phyloP scores from a whole-genome alignment of 2,888 invertebrate genomes.

The Cephus rjabovi region DNA sequence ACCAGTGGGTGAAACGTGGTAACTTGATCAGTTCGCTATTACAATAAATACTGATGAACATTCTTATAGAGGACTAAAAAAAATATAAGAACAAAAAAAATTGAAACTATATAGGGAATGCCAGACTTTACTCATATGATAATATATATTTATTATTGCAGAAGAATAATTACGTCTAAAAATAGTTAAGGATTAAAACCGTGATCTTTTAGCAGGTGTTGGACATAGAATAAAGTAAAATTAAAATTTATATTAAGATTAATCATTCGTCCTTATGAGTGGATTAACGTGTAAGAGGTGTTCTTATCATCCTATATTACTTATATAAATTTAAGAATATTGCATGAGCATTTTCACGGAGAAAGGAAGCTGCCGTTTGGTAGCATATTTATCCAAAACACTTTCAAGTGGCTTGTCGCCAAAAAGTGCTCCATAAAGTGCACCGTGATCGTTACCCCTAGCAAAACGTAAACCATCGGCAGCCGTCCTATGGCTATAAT shows the following conservation, averaged over 20 bases:
- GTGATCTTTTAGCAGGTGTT: background rate
- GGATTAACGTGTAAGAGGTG: background rate
- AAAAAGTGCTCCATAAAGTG: slow-evolving; percentile 14
- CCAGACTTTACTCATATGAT: background rate
- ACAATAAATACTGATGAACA: background rate
- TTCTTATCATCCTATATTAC: background rate
- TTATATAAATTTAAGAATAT: slow-evolving; percentile 12
- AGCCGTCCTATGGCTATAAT: slow-evolving; percentile 6
- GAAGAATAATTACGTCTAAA: background rate
- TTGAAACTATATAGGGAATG: background rate
- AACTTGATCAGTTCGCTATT: background rate
- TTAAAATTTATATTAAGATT: background rate
- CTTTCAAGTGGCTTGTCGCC: slow-evolving; percentile 20
- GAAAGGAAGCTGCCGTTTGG: slow-evolving; percentile 27
- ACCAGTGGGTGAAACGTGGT: slow-evolving; percentile 53
- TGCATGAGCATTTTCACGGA: slow-evolving; percentile 19
- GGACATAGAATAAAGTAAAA: background rate
- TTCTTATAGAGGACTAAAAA: background rate
- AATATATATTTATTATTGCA: background rate
- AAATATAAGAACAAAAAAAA: background rate
- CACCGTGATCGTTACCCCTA: slow-evolving; percentile 23
- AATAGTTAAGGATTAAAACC: background rate
- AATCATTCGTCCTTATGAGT: background rate
- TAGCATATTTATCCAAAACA: slow-evolving; percentile 31
- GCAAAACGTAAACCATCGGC: slow-evolving; percentile 27